A percentile compares a stretch with the other conserved stretches of the same genome.
Evolutionary conservation across 2,797 vertebrate genomes (phyloP).

Genomic region (Chelon auratus): DNA sequence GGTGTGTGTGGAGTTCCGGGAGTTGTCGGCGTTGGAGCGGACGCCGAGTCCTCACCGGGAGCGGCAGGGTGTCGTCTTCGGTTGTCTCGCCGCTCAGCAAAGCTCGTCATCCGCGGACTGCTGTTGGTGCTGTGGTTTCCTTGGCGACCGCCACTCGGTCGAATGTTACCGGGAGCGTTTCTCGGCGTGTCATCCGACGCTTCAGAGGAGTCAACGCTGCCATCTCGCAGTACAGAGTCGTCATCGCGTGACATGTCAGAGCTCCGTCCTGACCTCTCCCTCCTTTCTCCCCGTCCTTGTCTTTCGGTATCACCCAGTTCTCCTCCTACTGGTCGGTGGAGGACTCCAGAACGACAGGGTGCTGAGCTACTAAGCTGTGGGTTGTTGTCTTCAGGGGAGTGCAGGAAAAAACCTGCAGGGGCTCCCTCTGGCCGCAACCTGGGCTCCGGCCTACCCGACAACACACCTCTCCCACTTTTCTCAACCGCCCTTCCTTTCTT

Average conservation of each 20-base stretch:
- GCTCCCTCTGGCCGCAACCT: slow-evolving; percentile 91
- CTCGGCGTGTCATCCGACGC: slow-evolving; percentile 77
- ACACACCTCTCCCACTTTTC: slow-evolving; percentile 56
- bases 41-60: slow-evolving; percentile 58
- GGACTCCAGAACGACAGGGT: slow-evolving; percentile 75
- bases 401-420: slow-evolving; percentile 92
- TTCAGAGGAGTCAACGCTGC: slow-evolving; percentile 86
- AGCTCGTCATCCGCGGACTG: slow-evolving; percentile 91
- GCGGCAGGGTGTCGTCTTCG: slow-evolving; percentile 82
- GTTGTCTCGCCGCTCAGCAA: slow-evolving; percentile 87
- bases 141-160: slow-evolving; percentile 55
- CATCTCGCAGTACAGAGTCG: slow-evolving; percentile 84
- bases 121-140: slow-evolving; percentile 66
- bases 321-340: slow-evolving; percentile 67
- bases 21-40: slow-evolving; percentile 54
- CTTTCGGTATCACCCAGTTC: slow-evolving; percentile 49
- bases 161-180: slow-evolving; percentile 75
- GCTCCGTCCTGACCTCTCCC: slow-evolving; percentile 47
- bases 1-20: slow-evolving; percentile 66
- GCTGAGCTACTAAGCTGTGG: slow-evolving; percentile 81
- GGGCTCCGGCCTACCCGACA: slow-evolving; percentile 78
- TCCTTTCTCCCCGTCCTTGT: slow-evolving; percentile 48
- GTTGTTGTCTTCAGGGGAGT: slow-evolving; percentile 81
- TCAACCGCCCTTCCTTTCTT: slow-evolving; percentile 48
- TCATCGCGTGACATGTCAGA: slow-evolving; percentile 80